phyloP scores from a whole-genome alignment of 1,140 invertebrate species.

The Drosophila malerkotliana region DNA sequence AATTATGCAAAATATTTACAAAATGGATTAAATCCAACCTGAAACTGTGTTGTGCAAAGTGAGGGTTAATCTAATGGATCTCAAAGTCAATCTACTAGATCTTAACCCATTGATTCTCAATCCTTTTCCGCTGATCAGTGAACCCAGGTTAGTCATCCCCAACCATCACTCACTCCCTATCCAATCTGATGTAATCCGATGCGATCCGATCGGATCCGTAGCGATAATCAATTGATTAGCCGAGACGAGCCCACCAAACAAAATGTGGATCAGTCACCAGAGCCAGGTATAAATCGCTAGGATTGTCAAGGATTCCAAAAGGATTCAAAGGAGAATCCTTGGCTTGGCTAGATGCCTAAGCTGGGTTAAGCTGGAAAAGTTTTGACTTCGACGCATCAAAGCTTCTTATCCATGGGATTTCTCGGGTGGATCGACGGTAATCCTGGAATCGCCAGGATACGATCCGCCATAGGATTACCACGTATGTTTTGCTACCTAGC shows the following conservation, averaged over 20 bases:
- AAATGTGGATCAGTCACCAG: slow-evolving; percentile 2
- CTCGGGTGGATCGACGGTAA: slow-evolving; percentile 33
- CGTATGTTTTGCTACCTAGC: slow-evolving; percentile 46
- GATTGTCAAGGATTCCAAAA: not conserved
- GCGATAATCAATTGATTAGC: slow-evolving; percentile 56
- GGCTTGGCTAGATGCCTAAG: not conserved
- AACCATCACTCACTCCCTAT: not conserved
- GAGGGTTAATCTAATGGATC: slow-evolving; percentile 19
- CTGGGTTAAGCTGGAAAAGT: slow-evolving; percentile 51
- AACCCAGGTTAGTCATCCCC: slow-evolving; percentile 6
- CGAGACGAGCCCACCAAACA: slow-evolving; percentile 53
- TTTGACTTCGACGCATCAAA: slow-evolving; percentile 48
- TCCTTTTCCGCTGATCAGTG: slow-evolving; percentile 1
- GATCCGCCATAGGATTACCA: slow-evolving; percentile 24
- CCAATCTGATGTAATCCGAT: not conserved
- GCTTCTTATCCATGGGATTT: slow-evolving; percentile 48
- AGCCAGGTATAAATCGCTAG: slow-evolving; percentile 27
- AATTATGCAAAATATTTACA: slow-evolving; percentile 15
- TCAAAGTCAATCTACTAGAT: slow-evolving; percentile 5
- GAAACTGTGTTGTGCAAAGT: slow-evolving; percentile 31
- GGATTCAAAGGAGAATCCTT: not conserved
- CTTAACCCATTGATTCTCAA: slow-evolving; percentile 10
- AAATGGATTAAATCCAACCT: slow-evolving; percentile 6
- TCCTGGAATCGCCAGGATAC: slow-evolving; percentile 10
- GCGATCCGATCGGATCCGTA: slow-evolving; percentile 9